Conservation (phyloP, 2,797 vertebrate genomes). For the Tragopan temminckii region DNA sequence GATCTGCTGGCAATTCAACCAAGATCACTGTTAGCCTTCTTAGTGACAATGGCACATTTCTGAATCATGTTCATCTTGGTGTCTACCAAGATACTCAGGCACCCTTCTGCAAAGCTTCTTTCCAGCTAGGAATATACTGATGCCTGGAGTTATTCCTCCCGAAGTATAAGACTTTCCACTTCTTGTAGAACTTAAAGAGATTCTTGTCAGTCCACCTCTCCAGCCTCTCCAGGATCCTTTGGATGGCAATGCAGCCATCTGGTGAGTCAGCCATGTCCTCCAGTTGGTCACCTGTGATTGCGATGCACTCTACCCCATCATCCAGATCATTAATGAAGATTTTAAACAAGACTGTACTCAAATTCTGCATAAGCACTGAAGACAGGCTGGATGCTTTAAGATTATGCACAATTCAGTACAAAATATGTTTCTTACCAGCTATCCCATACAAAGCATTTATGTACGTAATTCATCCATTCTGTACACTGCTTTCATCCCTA, state of each 20-base stretch:
- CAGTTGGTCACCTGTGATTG: not conserved
- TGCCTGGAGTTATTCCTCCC: not conserved
- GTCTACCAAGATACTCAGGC: not conserved
- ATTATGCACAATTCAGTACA: not conserved
- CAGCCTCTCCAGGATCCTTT: not conserved
- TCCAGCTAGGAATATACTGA: not conserved
- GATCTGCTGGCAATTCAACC: not conserved
- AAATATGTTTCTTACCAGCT: not conserved
- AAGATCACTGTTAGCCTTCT: not conserved
- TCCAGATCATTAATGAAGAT: not conserved
- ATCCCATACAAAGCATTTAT: not conserved
- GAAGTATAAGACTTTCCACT: not conserved
- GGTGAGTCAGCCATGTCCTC: not conserved
- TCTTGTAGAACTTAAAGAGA: not conserved
- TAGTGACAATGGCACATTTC: too few species aligned
- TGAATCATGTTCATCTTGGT: not conserved
- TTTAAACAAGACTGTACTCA: not conserved
- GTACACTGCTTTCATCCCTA: conserved; percentile 27
- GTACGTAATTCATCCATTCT: not conserved
- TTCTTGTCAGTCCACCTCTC: not conserved
- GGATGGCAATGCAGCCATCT: not conserved
- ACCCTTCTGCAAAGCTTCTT: not conserved
- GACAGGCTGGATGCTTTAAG: not conserved
- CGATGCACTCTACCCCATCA: not conserved
- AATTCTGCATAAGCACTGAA: not conserved